Evolutionary conservation across 2,888 invertebrate species (phyloP).

Genomic region (Tipula lateralis): DNA sequence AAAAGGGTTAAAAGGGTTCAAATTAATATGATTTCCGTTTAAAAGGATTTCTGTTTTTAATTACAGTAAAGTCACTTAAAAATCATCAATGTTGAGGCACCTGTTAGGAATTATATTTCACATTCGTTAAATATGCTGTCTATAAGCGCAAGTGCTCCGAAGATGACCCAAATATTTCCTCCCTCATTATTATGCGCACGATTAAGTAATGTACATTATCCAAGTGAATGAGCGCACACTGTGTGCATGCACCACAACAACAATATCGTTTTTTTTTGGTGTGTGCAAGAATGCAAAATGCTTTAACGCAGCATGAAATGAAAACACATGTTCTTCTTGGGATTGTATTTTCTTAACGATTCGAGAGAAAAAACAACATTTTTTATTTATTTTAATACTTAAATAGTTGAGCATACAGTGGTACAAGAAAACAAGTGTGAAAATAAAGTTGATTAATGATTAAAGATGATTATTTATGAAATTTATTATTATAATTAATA

Average conservation of each 20-base stretch:
- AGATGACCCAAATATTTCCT: background rate
- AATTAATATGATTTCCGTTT: background rate
- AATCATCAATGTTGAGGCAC: background rate
- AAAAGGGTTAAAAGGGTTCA: conserved; percentile 13
- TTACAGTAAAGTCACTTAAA: background rate
- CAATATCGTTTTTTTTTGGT: background rate
- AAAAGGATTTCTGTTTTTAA: background rate
- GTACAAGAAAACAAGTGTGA: background rate
- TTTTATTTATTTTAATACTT: background rate
- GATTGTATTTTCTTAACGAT: background rate
- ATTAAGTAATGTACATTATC: background rate
- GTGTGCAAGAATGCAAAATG: background rate
- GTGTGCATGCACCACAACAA: background rate
- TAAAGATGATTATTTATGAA: conserved; percentile 24
- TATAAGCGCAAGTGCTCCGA: background rate
- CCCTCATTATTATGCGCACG: conserved; percentile 1
- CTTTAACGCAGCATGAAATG: background rate
- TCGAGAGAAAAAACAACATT: background rate
- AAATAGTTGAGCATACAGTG: background rate
- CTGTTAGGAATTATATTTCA: background rate
- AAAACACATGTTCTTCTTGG: background rate
- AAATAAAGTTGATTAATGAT: conserved; percentile 6
- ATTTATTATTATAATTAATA: conserved; percentile 11
- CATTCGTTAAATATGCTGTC: background rate
- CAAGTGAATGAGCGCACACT: background rate